Evolutionary conservation across 2,113 vertebrate genomes (phyloP).

Genomic region (Ictalurus furcatus): DNA sequence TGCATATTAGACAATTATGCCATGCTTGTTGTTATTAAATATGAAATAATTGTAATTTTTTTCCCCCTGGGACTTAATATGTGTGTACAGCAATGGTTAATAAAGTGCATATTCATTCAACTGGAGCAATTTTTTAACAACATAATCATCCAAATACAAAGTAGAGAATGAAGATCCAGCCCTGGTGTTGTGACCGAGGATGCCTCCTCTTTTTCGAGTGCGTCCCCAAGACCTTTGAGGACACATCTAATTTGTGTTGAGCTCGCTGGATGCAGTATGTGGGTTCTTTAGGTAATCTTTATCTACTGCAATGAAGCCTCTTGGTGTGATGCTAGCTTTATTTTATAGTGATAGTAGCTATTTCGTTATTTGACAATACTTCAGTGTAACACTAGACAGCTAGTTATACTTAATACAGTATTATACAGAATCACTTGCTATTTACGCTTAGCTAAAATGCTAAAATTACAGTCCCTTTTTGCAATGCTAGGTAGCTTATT

Average conservation of each 20-base stretch:
- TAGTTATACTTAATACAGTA: neutral
- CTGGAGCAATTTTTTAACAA: neutral
- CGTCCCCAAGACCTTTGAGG: neutral
- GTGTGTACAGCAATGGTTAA: neutral
- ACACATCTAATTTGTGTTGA: neutral
- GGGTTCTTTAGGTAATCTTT: neutral
- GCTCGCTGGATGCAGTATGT: neutral
- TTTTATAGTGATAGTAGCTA: neutral
- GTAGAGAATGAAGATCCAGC: neutral
- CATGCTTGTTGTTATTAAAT: neutral
- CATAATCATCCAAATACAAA: neutral
- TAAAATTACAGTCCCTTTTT: neutral
- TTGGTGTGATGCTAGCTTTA: neutral
- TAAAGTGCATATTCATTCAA: neutral
- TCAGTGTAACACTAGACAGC: neutral
- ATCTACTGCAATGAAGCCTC: too few relatives aligned
- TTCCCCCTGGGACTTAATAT: neutral
- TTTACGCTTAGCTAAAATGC: neutral
- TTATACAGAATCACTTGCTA: neutral
- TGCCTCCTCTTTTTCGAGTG: neutral
- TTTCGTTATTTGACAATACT: neutral
- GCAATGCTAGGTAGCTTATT: neutral
- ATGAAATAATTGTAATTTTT: neutral
- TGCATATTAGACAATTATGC: neutral
- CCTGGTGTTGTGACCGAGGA: neutral